Conservation (phyloP, 37 sponge, comb jelly and placozoan genomes). For the Crambe crambe region DNA sequence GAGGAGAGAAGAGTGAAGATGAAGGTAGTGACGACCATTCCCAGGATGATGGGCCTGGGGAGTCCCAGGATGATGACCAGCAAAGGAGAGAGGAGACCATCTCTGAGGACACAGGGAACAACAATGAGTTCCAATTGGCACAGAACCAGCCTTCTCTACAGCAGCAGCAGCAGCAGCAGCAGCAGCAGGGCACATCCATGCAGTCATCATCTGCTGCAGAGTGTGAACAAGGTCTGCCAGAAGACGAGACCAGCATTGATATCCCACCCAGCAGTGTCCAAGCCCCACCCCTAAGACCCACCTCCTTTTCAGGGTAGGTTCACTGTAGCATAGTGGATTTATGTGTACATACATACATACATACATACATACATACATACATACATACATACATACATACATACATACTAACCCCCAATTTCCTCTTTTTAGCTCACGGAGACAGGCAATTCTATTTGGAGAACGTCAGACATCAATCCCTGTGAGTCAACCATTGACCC, state of each 20-base stretch:
- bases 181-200: background rate
- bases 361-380: constrained; percentile 19
- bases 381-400: constrained; percentile 11
- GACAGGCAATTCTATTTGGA: background rate
- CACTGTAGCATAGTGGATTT: background rate
- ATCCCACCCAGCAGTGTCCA: constrained; percentile 13
- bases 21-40: constrained; percentile 4
- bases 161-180: background rate
- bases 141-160: background rate
- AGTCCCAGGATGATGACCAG: no score
- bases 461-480: constrained; percentile 13
- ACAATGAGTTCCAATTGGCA: no score
- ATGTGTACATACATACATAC: constrained; percentile 5
- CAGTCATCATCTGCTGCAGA: constrained; percentile 1
- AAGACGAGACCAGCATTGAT: constrained; percentile 43
- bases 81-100: no score
- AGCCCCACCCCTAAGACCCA: constrained; percentile 13
- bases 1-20: background rate
- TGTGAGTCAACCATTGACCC: background rate
- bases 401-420: background rate
- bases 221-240: constrained; percentile 41
- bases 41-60: background rate
- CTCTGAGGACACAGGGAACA: no score
- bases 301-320: constrained; percentile 3
- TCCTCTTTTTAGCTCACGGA: background rate